phyloP scores from a whole-genome alignment of 2,113 vertebrate species.

The Glaucidium brasilianum region DNA sequence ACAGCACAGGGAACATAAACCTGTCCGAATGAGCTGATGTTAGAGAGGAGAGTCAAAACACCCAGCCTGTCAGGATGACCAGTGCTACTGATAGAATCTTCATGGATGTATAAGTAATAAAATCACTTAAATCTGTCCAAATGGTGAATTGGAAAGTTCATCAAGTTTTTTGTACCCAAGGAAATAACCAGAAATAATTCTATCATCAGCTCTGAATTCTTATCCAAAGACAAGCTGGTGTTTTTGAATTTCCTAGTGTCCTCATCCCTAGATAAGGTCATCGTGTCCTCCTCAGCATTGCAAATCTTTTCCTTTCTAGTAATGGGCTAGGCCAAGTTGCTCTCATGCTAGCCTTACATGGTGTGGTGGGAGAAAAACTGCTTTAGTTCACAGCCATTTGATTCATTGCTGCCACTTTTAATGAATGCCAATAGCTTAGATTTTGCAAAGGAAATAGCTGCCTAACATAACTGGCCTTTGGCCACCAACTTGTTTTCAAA shows the following conservation, averaged over 20 bases:
- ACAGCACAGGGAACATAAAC: not conserved
- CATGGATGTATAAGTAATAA: not conserved
- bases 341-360: not conserved
- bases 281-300: not conserved
- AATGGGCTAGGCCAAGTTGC: not conserved
- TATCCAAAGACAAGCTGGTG: not conserved
- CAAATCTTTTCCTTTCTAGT: not conserved
- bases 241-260: conserved; percentile 13
- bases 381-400: not conserved
- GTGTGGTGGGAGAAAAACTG: not conserved
- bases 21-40: not conserved
- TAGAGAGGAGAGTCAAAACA: conserved; percentile 13
- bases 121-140: conserved; percentile 36
- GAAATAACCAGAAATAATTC: conserved; percentile 44
- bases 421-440: not conserved
- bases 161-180: not conserved
- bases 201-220: not conserved
- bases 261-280: conserved; percentile 23
- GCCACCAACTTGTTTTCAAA: not conserved
- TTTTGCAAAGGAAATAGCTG: conserved; percentile 28
- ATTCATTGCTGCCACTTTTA: not conserved
- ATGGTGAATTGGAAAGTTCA: conserved; percentile 29
- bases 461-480: not conserved
- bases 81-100: conserved; percentile 20
- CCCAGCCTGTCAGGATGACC: not conserved